A percentile compares a stretch with the other conserved stretches of the same genome.
phyloP scores from a whole-genome alignment of 1,140 invertebrate genomes.

The Cydia amplana region DNA sequence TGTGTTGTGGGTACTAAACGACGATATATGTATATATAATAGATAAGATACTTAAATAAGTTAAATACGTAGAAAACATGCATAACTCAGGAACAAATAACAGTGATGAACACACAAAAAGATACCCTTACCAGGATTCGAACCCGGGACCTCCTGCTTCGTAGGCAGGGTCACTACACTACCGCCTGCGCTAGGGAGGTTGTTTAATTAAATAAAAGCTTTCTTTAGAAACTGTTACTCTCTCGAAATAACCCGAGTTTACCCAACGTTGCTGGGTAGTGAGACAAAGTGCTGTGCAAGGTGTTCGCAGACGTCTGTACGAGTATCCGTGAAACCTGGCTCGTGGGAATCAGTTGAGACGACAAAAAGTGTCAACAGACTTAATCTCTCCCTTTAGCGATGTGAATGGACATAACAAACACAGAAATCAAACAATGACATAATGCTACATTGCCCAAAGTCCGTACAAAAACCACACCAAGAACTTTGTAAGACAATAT shows the following conservation, averaged over 20 bases:
- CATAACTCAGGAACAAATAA: too few species aligned
- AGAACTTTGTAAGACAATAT: constrained; percentile 37
- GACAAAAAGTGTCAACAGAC: constrained; percentile 50
- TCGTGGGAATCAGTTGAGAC: constrained; percentile 46
- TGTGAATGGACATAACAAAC: constrained; percentile 43
- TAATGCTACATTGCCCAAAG: constrained; percentile 46
- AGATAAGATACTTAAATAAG: too few species aligned
- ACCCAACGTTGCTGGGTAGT: neutral
- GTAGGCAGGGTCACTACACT: too few species aligned
- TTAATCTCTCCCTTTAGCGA: constrained; percentile 45
- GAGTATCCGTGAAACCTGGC: neutral
- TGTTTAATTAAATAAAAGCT: too few species aligned
- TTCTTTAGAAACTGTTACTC: too few species aligned
- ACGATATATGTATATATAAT: too few species aligned
- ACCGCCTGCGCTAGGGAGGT: too few species aligned
- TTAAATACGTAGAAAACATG: too few species aligned
- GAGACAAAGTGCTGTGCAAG: neutral
- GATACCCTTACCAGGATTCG: too few species aligned
- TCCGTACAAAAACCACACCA: constrained; percentile 39
- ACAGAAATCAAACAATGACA: constrained; percentile 47
- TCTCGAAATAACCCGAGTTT: neutral
- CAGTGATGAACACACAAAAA: too few species aligned
- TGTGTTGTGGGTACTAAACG: too few species aligned
- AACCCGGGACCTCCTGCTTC: too few species aligned
- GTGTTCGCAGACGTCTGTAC: constrained; percentile 9